Percentiles rank a stretch among this genome's conserved stretches.
Conservation (phyloP, 2,113 vertebrate species). For the Ibidorhyncha struthersii region DNA sequence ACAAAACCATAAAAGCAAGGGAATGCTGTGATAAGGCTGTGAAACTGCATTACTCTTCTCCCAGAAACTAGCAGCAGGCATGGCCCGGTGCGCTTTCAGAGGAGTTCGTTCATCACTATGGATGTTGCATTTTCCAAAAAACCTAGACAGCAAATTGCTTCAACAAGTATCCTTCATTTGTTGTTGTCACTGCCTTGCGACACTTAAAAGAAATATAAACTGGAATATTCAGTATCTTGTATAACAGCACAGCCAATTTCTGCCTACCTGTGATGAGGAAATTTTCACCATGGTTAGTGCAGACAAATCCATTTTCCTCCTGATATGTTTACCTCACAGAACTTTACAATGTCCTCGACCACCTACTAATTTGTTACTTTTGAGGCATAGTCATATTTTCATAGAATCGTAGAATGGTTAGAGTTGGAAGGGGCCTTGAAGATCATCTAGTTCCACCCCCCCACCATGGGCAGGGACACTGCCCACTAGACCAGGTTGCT, state of each 20-base stretch:
- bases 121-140: neutral
- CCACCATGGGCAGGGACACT: neutral
- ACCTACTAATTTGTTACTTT: neutral
- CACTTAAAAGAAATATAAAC: neutral
- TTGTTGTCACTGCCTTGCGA: neutral
- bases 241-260: neutral
- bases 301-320: neutral
- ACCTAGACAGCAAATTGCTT: neutral
- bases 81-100: fast-evolving
- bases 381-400: neutral
- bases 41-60: neutral
- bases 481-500: neutral
- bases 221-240: neutral
- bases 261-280: neutral
- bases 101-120: neutral
- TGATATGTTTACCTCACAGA: neutral
- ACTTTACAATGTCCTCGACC: neutral
- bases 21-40: neutral
- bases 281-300: neutral
- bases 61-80: neutral
- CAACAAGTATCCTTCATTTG: neutral
- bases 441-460: neutral
- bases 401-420: neutral
- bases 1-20: neutral
- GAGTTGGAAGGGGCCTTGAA: neutral